Evolutionary conservation across 2,113 vertebrate species (phyloP), one percentile per base, ranked within the genome.

Genomic region (Galeopterus variegatus): DNA sequence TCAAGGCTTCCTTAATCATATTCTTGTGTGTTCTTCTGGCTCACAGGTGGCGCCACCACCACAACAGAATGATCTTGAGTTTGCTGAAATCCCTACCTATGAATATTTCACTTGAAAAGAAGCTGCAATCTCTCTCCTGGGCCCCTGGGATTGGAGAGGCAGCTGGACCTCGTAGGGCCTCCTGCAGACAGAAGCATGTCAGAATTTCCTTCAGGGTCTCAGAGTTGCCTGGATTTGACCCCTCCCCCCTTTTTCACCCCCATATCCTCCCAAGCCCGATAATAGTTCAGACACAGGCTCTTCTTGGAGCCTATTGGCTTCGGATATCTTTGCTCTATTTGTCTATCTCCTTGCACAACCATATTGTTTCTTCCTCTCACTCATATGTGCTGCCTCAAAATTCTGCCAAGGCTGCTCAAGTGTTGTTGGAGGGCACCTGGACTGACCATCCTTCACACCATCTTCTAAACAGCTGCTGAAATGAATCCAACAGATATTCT

Each of bases 71-170:
- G 69, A 64, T 70, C 45, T 1, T 9, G 52, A 95, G 19, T 41
- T 41, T 93, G 28, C 95, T 67, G 75, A 92, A 92, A 60, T 4
- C 48, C 3, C 62, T 48, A 45, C 33, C 36, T 96, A 89, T 86
- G 93, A 94, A 94, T 95, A 95, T 87, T 67, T 87, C 62, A 76
- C 19, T 79, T 94, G 33, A 96, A 73, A 93, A 79, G 18, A 28
- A 62, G 14, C 17, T 79, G 58, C n/a, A 28, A 24, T 26, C 26
- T 90, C 36, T 73, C 19, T 73, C 77, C 54, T 24, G 18, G 9
- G 41, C n/a, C 14, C 18, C 5, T n/a, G 69, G 12, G 15, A 8
- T 19, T 76, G 36, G 23, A 79, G n/a, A 70, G 41, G 23, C 19
- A 73, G 11, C 52, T 82, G 77, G 33, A 50, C 45, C 6, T 41